Evolutionary conservation across 2,888 invertebrate genomes (phyloP), one percentile per base, ranked within the genome.

Genomic region (Phortica magna): DNA sequence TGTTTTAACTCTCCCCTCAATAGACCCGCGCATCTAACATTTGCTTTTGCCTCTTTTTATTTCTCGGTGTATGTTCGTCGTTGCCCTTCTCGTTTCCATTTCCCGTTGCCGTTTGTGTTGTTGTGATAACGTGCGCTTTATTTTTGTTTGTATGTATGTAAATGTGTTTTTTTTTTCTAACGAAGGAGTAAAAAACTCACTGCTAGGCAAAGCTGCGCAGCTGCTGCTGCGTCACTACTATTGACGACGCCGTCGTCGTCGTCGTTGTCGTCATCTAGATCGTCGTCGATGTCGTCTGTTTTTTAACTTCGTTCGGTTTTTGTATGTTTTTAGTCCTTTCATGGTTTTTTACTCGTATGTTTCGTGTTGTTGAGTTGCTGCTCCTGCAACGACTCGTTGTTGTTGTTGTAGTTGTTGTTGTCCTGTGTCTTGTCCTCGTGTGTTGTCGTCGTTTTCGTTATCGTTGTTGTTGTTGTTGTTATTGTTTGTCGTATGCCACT

Each of bases 161-260:
- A 76, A 83, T 83, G 82, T 81, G 22, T 61, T 17, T 19, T 61
- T 22, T 22, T 22, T 86, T 86, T 86, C 82, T 86, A 86, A 84
- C 83, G 86, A 87, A 87, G 87, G 86, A 87, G 88, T 87, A 83
- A 85, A 82, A 76, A 79, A 59, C 73, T 57, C 67, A 53, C 73
- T 83, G 77, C 77, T 22, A 48, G 19, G n/a, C 43, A 59, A 7
- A 53, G 39, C 72, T 59, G 76, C 70, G 67, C 73, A 75, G 84
- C 77, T 71, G 75, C 75, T 78, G 83, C 72, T 76, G 79, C n/a
- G 14, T 6, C 78, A 76, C 74, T 79, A 77, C 78, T 77, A 78
- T 76, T 74, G 76, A 74, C 72, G 72, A 31, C 9, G 19, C n/a
- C n/a, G n/a, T n/a, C n/a, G n/a, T n/a, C n/a, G n/a, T n/a, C n/a